phyloP scores from a whole-genome alignment of 2,113 vertebrate species.

The Oryzias javanicus region DNA sequence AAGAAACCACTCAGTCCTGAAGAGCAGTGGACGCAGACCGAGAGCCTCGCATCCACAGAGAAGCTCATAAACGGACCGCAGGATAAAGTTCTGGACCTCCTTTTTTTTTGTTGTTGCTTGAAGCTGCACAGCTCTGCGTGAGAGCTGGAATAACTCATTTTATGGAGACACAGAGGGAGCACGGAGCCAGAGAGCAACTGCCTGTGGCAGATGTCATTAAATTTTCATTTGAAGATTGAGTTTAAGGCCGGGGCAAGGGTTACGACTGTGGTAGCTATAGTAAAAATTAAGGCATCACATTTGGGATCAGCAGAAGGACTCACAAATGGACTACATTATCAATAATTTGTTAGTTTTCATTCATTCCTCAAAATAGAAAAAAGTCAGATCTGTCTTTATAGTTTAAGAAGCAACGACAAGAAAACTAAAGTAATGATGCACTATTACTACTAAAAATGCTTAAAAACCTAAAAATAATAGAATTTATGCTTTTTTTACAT shows the following conservation, averaged over 20 bases:
- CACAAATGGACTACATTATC: neutral
- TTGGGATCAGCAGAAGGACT: neutral
- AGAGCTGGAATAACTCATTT: constrained; percentile 2
- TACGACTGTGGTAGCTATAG: neutral
- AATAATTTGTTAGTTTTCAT: too few relatives aligned
- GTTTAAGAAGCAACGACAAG: too few relatives aligned
- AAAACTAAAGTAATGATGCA: too few relatives aligned
- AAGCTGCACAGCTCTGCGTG: neutral
- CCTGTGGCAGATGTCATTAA: neutral
- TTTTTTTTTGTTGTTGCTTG: too few relatives aligned
- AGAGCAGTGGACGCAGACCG: constrained; percentile 18
- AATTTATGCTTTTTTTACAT: too few relatives aligned
- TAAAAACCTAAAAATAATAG: too few relatives aligned
- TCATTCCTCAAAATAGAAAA: too few relatives aligned
- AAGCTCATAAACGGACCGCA: constrained; percentile 36
- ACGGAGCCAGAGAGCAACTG: neutral
- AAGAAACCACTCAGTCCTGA: constrained; percentile 11
- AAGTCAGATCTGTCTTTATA: too few relatives aligned
- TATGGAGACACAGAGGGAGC: too few relatives aligned
- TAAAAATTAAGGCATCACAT: neutral
- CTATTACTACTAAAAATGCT: too few relatives aligned
- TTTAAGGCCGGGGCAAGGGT: neutral
- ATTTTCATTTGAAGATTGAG: neutral
- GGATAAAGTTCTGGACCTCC: constrained; percentile 18
- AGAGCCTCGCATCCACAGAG: constrained; percentile 9